These are phyloP conservation scores for Teinopalpus imperialis DNA, from an alignment of 2,888 invertebrate genomes.

Conservation along the genomic window DNA sequence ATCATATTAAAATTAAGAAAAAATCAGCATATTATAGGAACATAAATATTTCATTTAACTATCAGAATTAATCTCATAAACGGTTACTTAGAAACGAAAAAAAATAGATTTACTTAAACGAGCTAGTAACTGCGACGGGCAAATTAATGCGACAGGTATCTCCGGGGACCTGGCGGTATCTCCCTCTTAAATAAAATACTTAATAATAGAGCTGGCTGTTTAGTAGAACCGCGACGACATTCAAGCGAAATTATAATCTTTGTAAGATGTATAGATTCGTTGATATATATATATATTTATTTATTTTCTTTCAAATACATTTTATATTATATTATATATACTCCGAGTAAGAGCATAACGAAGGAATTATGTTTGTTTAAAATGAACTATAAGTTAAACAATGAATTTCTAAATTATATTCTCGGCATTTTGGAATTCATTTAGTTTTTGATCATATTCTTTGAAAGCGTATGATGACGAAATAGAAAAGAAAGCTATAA, in stretches of 20 bases:
- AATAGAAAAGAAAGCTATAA: constrained; percentile 33
- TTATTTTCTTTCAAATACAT: no score
- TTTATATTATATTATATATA: no score
- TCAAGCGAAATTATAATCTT: constrained; percentile 50
- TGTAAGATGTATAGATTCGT: constrained; percentile 49
- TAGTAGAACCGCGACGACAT: constrained; percentile 51
- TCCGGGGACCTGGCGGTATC: constrained; percentile 55
- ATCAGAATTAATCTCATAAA: constrained; percentile 41
- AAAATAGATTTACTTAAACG: constrained; percentile 36
- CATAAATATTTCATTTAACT: constrained; percentile 32
- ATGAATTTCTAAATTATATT: no score
- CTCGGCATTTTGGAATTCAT: no score
- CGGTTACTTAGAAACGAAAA: constrained; percentile 41
- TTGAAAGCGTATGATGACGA: constrained; percentile 11
- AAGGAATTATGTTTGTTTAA: no score
- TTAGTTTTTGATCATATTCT: neutral
- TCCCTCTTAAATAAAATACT: constrained; percentile 72
- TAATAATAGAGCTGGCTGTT: constrained; percentile 66
- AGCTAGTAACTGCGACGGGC: constrained; percentile 46
- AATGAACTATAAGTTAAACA: no score
- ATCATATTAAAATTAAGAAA: constrained; percentile 49
- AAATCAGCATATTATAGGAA: no score
- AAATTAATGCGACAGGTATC: constrained; percentile 76
- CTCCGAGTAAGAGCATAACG: no score
- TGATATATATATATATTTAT: no score